These are phyloP conservation scores for Romanogobio albipinnatus DNA, from an alignment of 2,113 vertebrate species.

Conservation along the genomic window DNA sequence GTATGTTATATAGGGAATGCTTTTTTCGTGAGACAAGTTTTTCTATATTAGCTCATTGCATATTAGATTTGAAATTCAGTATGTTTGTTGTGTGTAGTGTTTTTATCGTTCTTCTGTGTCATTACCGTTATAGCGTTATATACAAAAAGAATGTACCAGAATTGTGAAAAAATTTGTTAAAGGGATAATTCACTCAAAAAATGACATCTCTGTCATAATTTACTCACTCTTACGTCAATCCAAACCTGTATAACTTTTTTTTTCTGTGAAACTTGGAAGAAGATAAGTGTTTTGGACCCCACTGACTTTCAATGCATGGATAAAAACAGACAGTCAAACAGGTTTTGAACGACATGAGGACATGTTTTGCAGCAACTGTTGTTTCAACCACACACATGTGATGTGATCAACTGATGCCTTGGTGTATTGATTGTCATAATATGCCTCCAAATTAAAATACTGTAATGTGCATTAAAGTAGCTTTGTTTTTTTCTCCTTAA, in stretches of 20 bases:
- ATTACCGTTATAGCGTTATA: no score
- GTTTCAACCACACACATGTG: not conserved
- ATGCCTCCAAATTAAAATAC: not conserved
- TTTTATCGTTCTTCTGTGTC: not conserved
- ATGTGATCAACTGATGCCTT: constrained; percentile 9
- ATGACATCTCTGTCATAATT: no score
- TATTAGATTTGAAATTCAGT: not conserved
- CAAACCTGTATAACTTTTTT: no score
- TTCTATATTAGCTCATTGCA: not conserved
- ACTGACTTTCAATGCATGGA: not conserved
- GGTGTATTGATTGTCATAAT: not conserved
- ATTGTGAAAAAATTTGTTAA: no score
- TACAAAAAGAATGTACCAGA: no score
- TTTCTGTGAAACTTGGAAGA: no score
- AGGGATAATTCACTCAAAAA: no score
- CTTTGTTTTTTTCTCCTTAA: not conserved
- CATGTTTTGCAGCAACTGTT: not conserved
- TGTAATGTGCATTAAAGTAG: not conserved
- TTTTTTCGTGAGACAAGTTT: not conserved
- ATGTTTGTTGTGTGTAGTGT: not conserved
- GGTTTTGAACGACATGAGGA: not conserved
- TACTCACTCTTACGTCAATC: no score
- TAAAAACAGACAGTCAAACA: not conserved
- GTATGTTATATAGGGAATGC: not conserved
- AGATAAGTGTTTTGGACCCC: no score